Conservation (phyloP, 2,888 invertebrate genomes). For the Sympetrum striolatum region DNA sequence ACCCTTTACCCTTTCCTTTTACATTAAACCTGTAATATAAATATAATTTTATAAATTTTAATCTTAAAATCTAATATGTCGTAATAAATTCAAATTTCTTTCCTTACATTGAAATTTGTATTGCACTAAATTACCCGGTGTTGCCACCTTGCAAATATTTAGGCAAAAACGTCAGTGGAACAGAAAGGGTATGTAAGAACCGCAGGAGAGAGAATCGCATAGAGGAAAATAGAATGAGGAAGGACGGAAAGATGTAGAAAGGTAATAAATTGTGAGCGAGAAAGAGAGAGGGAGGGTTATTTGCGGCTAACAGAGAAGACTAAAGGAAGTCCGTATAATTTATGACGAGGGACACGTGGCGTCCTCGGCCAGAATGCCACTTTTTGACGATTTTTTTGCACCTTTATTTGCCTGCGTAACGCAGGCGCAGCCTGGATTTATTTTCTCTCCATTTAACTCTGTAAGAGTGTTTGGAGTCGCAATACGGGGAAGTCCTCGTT, state of each 20-base stretch:
- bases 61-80: too few species aligned
- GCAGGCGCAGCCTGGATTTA: neutral
- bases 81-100: too few species aligned
- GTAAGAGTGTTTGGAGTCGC: neutral
- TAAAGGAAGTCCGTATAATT: neutral
- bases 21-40: too few species aligned
- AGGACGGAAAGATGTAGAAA: neutral
- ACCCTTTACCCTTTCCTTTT: too few species aligned
- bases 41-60: too few species aligned
- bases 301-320: neutral
- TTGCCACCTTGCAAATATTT: too few species aligned
- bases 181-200: neutral
- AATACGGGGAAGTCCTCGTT: neutral
- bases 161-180: neutral
- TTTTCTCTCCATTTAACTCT: neutral
- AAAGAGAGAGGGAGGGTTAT: neutral
- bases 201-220: neutral
- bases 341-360: slow-evolving; percentile 9
- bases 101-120: too few species aligned
- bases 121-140: too few species aligned
- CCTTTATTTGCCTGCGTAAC: neutral
- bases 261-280: neutral
- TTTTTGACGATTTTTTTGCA: neutral
- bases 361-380: neutral
- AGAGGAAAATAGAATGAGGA: neutral